These are phyloP conservation scores for Symphodus melops DNA, from an alignment of 2,113 vertebrate species.

Conservation along the genomic window DNA sequence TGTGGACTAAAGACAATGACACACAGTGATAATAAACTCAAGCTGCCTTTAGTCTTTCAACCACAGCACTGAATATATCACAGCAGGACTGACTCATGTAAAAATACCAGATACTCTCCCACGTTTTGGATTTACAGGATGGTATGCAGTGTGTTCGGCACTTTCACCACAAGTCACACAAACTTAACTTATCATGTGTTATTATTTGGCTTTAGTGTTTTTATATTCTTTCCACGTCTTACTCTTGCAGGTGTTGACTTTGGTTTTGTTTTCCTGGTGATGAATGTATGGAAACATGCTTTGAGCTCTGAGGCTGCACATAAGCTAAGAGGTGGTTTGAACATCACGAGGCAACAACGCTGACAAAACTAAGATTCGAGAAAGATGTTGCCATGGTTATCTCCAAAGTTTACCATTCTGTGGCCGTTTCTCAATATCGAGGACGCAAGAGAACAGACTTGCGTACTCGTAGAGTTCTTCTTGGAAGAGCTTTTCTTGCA, in stretches of 20 bases:
- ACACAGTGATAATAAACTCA: neutral
- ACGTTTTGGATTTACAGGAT: neutral
- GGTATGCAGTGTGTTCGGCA: neutral
- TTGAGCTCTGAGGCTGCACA: no score
- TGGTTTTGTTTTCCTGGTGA: neutral
- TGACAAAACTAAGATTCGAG: no score
- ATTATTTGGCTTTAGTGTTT: neutral
- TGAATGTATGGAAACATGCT: no score
- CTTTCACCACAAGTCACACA: neutral
- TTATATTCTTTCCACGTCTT: neutral
- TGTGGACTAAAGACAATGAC: neutral
- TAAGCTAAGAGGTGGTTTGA: no score
- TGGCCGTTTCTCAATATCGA: no score
- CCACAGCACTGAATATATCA: neutral
- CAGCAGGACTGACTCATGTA: neutral
- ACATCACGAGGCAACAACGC: no score
- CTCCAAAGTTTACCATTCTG: neutral
- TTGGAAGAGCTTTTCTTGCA: no score
- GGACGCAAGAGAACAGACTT: no score
- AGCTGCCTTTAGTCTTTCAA: conserved; percentile 6
- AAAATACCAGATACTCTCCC: neutral
- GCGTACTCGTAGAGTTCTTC: no score
- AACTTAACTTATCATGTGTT: neutral
- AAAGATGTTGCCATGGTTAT: no score
- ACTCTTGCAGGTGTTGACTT: neutral